Evolutionary conservation across 2,797 vertebrate genomes (phyloP), one percentile per base, ranked within the genome.

Genomic region (Hemibagrus guttatus): DNA sequence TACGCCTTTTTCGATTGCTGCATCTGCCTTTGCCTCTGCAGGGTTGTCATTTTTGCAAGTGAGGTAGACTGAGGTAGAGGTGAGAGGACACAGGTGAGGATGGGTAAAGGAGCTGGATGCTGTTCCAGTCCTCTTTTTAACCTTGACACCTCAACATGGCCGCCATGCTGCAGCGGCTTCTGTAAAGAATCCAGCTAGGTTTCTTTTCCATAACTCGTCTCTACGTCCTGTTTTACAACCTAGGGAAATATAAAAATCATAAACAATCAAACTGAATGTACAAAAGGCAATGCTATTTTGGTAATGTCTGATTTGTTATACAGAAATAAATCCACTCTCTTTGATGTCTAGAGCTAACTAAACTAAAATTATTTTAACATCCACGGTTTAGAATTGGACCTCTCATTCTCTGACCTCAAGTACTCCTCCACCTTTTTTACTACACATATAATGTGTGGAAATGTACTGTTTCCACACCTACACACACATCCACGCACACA

Each of bases 21-120:
- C 80, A 74, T 71, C 76, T 52, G 52, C 83, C 80, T 89, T 89
- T 89, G 63, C 66, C 42, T 84, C 61, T 81, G 59, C 49, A 85
- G 80, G 86, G 79, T 75, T 86, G 78, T 78, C 72, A 31, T 83
- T 87, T 64, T 5, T 46, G 0, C 0, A 19, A 42, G 58, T 84
- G 85, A 69, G 54, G 82, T 14, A 61, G 66, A 78, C 69, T 75
- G 64, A 81, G 54, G 54, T 59, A 59, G 56, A 84, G 82, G 26
- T 75, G 19, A 49, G 66, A 39, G 85, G 83, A 39, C 42, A 69
- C 39, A 28, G 16, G 64, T 49, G 79, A 28, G 26, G 39, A 49
- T 17, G 31, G 56, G 26, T 46, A 78, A 86, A 31, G 79, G 52
- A 68, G 31, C 28, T 59, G 31, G 49, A 72, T 49, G 63, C 76